phyloP scores from a whole-genome alignment of 2,797 vertebrate species.

The Parauchenoglanis punctatus region DNA sequence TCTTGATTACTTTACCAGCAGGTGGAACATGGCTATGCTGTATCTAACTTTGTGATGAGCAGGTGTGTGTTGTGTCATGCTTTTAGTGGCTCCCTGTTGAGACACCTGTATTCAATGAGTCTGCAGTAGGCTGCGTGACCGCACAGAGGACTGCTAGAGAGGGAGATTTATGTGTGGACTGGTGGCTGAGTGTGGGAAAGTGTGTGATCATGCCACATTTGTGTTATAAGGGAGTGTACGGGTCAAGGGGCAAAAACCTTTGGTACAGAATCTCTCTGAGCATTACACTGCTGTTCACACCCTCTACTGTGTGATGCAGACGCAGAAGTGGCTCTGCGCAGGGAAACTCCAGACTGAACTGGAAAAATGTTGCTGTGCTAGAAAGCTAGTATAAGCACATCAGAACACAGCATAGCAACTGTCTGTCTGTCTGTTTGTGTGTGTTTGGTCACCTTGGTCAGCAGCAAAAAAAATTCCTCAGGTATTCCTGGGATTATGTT shows the following conservation, averaged over 20 bases:
- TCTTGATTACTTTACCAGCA: constrained; percentile 21
- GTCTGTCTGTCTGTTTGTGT: constrained; percentile 26
- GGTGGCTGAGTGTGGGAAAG: constrained; percentile 35
- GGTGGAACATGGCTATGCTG: constrained; percentile 3
- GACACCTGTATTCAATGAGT: constrained; percentile 68
- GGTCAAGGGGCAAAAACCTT: constrained; percentile 19
- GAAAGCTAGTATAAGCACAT: neutral
- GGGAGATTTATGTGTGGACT: constrained; percentile 41
- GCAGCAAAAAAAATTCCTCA: constrained; percentile 8
- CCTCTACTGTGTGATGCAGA: constrained; percentile 5
- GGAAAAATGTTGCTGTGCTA: constrained; percentile 1
- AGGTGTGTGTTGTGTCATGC: constrained; percentile 42
- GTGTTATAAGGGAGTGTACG: constrained; percentile 8
- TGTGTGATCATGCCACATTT: constrained; percentile 14
- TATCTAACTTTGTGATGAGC: constrained; percentile 28
- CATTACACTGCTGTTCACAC: constrained; percentile 18
- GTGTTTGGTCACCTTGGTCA: constrained; percentile 42
- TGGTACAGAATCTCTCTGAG: neutral
- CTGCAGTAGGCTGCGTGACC: constrained; percentile 12
- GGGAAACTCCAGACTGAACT: constrained; percentile 15
- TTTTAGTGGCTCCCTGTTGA: constrained; percentile 57
- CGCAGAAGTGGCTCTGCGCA: neutral
- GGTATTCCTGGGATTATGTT: constrained; percentile 30
- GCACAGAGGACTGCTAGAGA: constrained; percentile 47
- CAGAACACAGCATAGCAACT: neutral